Evolutionary conservation across 2,888 invertebrate species (phyloP).

Genomic region (Dugesia japonica): DNA sequence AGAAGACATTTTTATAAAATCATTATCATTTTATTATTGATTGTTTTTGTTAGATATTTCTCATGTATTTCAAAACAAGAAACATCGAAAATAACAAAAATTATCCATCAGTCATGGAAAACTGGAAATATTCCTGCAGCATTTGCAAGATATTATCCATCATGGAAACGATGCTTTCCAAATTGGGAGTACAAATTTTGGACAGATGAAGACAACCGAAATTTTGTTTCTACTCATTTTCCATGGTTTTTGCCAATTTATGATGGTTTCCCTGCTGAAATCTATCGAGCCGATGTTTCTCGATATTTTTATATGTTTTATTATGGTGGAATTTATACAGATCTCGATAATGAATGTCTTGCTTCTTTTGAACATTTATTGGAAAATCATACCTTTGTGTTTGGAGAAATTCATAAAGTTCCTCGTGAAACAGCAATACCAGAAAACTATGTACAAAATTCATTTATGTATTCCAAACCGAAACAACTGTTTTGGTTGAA

Average conservation of each 20-base stretch:
- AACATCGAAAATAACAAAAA: neutral
- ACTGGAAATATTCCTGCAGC: neutral
- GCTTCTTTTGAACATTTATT: slow-evolving; percentile 23
- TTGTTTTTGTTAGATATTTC: too few species aligned
- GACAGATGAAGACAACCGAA: slow-evolving; percentile 23
- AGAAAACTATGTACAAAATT: slow-evolving; percentile 21
- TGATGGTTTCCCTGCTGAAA: neutral
- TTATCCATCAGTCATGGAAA: slow-evolving; percentile 28
- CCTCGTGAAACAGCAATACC: neutral
- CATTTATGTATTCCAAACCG: slow-evolving; percentile 26
- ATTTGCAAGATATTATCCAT: neutral
- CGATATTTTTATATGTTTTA: slow-evolving; percentile 24
- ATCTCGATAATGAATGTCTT: slow-evolving; percentile 29
- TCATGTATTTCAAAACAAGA: too few species aligned
- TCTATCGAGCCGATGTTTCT: slow-evolving; percentile 10
- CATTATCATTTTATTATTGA: too few species aligned
- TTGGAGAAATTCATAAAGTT: neutral
- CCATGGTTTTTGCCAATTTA: neutral
- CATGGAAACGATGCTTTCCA: slow-evolving; percentile 24
- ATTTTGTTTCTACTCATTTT: neutral
- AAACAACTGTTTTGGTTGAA: slow-evolving; percentile 24
- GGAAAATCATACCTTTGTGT: slow-evolving; percentile 12
- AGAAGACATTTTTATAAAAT: too few species aligned
- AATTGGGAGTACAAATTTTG: slow-evolving; percentile 22
- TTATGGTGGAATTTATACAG: slow-evolving; percentile 25